These are phyloP conservation scores for Jordanella pulchra DNA, from an alignment of 2,797 vertebrate species.

Conservation along the genomic window DNA sequence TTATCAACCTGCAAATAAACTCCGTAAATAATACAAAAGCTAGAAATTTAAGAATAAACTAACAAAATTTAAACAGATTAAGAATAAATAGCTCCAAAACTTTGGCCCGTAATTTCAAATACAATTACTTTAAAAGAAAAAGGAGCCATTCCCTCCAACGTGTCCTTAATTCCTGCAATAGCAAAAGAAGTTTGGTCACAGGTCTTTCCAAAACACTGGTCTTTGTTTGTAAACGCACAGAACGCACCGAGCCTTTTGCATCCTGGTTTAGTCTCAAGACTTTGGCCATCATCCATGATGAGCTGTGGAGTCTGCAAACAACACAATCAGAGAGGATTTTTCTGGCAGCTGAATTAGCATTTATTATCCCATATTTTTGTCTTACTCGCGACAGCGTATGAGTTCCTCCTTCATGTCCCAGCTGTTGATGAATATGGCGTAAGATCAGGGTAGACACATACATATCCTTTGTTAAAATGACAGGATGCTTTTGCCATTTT, in stretches of 20 bases:
- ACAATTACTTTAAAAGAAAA: background rate
- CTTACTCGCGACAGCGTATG: conserved; percentile 10
- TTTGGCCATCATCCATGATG: too few species aligned
- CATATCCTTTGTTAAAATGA: background rate
- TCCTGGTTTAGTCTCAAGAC: background rate
- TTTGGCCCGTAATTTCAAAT: background rate
- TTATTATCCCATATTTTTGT: conserved; percentile 20
- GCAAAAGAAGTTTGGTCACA: background rate
- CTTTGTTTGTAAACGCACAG: background rate
- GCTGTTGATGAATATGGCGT: background rate
- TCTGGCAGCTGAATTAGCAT: conserved; percentile 17
- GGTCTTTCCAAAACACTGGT: conserved; percentile 2
- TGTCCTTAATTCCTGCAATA: background rate
- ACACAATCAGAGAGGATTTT: background rate
- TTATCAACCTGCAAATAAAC: background rate
- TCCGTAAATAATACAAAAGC: background rate
- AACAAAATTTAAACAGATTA: background rate
- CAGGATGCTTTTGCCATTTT: background rate
- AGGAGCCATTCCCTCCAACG: background rate
- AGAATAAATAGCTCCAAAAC: conserved; percentile 4
- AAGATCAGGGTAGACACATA: background rate
- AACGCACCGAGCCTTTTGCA: background rate
- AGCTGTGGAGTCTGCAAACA: background rate
- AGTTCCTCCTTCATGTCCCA: background rate
- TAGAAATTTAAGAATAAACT: background rate